Evolutionary conservation across 2,888 invertebrate species (phyloP), one percentile per base, ranked within the genome.

Genomic region (Mechanitis messenoides): DNA sequence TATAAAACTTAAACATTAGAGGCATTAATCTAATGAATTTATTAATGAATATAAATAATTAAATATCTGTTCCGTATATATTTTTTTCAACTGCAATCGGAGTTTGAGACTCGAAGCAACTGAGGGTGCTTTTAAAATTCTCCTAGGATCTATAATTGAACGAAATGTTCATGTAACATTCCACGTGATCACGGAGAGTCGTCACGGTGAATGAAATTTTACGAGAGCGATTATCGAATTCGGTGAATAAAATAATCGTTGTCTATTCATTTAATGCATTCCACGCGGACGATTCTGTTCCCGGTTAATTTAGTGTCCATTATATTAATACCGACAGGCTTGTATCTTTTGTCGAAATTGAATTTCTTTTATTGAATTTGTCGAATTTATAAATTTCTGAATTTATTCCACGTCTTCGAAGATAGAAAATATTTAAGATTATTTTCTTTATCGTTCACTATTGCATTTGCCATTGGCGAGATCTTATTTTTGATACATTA

Each of bases 261-360:
- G 64, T 63, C 74, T 76, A 78, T 80, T 77, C 81, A 80, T 80
- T 83, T 81, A 76, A 81, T 78, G 74, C 71, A 78, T 83, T 80
- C 77, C 74, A 66, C 65, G 68, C 69, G 71, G 72, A 64, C 74
- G 77, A 75, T 54, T 80, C 75, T 74, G 73, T 74, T 68, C 65
- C 66, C 70, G 76, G 76, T 80, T 81, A 83, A 82, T 83, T 78
- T 75, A 76, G 71, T 72, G 72, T 55, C 75, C 74, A 80, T 82
- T 79, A 77, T 77, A 76, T 75, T 79, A 80, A 77, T 76, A 72
- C 74, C 72, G 65, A 68, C 67, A 69, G 74, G 70, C 59, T 54
- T 60, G 46, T 59, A 50, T 60, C 74, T 75, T 74, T 79, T 77
- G 74, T 76, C 75, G 74, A 76, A 81, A 79, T 76, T 70, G 72